These are phyloP conservation scores for Brachionus sp. DNA, from an alignment of 1,140 invertebrate species.

Conservation along the genomic window DNA sequence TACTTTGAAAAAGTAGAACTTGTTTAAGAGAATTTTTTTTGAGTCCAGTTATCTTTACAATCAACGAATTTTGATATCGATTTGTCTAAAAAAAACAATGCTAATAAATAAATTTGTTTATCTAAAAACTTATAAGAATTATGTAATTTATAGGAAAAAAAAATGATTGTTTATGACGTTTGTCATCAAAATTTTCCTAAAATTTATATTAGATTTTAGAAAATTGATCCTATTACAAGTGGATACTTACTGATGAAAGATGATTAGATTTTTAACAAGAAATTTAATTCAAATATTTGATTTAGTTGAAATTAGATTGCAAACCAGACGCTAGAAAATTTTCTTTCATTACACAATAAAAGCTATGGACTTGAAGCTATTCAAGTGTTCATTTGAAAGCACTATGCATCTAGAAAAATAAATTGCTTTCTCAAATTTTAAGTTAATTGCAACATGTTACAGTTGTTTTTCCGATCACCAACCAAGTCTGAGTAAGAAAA, in stretches of 20 bases:
- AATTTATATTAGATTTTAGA: not conserved
- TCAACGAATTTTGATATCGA: not conserved
- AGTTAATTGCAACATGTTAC: not conserved
- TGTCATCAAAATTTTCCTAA: not conserved
- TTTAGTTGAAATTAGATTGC: not conserved
- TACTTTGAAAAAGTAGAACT: too few species aligned
- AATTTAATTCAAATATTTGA: constrained; percentile 1
- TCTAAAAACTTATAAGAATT: not conserved
- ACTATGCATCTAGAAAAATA: not conserved
- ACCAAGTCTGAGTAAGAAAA: not conserved
- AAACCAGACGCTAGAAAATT: not conserved
- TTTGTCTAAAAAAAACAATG: not conserved
- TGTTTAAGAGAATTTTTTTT: too few species aligned
- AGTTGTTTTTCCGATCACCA: not conserved
- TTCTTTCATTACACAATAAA: not conserved
- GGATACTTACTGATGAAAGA: not conserved
- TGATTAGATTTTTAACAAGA: not conserved
- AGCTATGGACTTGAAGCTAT: not conserved
- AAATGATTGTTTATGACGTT: not conserved
- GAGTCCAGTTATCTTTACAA: too few species aligned
- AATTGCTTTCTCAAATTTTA: not conserved
- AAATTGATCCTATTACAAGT: not conserved
- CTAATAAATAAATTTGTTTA: not conserved
- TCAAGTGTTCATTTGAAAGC: not conserved
- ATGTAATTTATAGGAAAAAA: not conserved